Conservation (phyloP, 2,888 invertebrate genomes). For the Hyposoter dolosus region DNA sequence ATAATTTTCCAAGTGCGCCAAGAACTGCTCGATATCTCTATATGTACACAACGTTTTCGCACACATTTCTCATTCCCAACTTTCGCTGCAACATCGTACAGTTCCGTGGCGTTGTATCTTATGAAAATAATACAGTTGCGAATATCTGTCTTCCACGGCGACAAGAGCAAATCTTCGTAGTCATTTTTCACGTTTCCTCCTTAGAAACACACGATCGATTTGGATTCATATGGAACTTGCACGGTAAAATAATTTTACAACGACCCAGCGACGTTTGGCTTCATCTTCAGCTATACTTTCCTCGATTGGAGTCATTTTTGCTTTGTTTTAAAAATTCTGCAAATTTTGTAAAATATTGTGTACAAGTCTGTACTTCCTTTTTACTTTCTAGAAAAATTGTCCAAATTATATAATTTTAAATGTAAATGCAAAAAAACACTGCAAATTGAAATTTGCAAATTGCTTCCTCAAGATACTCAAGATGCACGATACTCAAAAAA, state of each 20-base stretch:
- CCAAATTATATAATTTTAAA: too few relatives aligned
- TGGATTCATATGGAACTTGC: neutral
- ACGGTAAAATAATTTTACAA: neutral
- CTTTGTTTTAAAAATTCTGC: too few relatives aligned
- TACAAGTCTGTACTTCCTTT: too few relatives aligned
- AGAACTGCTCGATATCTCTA: neutral
- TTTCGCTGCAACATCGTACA: constrained; percentile 1
- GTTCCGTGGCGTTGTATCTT: neutral
- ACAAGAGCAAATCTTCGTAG: neutral
- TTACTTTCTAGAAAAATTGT: too few relatives aligned
- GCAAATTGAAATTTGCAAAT: too few relatives aligned
- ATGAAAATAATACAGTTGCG: neutral
- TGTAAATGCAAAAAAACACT: too few relatives aligned
- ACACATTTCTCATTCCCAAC: constrained; percentile 19
- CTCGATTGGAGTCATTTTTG: neutral
- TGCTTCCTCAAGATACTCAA: too few relatives aligned
- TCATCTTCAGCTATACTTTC: neutral
- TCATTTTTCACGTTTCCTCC: constrained; percentile 1
- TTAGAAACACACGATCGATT: neutral
- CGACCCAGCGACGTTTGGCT: neutral
- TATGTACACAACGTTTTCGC: neutral
- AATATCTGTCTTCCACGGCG: neutral
- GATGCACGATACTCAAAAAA: too few relatives aligned
- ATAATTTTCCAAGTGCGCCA: neutral
- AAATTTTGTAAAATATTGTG: too few relatives aligned